Percentiles rank a stretch among this genome's conserved stretches.
These are phyloP conservation scores for Lasiurus borealis DNA, from an alignment of 2,113 vertebrate genomes.

Conservation along the genomic window DNA sequence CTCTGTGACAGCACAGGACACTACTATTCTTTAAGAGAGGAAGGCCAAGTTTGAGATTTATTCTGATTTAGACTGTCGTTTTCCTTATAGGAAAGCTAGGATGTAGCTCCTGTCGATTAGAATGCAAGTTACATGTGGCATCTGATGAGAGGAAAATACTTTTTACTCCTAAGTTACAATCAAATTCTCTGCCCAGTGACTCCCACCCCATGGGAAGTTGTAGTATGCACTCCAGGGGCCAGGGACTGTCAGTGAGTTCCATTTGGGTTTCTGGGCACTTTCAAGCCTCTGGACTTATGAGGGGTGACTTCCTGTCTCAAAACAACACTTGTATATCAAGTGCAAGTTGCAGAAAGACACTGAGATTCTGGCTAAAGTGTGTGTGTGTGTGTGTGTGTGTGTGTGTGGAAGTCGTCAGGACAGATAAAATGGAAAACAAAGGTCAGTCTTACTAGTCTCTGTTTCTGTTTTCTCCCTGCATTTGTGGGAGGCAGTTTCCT, in stretches of 20 bases:
- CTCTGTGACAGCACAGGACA: neutral
- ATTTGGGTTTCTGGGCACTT: neutral
- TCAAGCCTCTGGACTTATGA: neutral
- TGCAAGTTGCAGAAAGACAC: neutral
- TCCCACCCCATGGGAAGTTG: neutral
- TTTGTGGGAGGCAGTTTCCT: constrained; percentile 64
- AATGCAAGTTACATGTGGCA: neutral
- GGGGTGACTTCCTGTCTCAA: neutral
- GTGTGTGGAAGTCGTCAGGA: neutral
- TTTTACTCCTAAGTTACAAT: neutral
- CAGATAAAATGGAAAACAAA: neutral
- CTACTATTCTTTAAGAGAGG: neutral
- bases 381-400: neutral
- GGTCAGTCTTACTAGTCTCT: constrained; percentile 57
- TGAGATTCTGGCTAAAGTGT: neutral
- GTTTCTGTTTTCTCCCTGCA: neutral
- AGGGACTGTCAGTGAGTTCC: neutral
- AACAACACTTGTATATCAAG: neutral
- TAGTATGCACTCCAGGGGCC: neutral
- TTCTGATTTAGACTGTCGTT: neutral
- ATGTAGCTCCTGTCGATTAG: neutral
- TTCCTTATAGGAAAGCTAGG: constrained; percentile 18
- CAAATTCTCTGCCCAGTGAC: neutral
- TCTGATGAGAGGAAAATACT: neutral
- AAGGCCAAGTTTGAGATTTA: neutral